Conservation (phyloP, 2,797 vertebrate genomes). For the Euphonia xanthogaster region DNA sequence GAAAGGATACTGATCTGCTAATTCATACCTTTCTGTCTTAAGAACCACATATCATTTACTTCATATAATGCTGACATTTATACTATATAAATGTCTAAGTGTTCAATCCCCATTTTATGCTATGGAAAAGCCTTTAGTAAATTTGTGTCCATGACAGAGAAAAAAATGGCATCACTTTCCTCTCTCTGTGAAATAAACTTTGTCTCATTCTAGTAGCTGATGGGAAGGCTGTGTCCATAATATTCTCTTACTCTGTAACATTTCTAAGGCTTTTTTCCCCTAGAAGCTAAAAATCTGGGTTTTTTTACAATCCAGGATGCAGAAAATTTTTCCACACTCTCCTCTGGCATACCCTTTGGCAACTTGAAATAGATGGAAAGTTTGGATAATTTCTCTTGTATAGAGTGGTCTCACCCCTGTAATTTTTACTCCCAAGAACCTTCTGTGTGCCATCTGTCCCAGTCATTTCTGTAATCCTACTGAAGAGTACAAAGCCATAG, state of each 20-base stretch:
- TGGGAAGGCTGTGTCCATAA: background rate
- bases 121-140: background rate
- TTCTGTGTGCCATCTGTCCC: background rate
- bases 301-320: background rate
- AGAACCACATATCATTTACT: background rate
- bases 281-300: background rate
- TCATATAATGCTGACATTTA: background rate
- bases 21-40: background rate
- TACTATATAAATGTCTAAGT: background rate
- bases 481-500: background rate
- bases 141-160: background rate
- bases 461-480: background rate
- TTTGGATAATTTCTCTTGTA: background rate
- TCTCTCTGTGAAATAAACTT: background rate
- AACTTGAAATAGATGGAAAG: background rate
- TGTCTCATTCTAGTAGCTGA: background rate
- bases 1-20: background rate
- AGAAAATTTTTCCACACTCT: background rate
- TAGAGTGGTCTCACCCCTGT: background rate
- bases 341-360: background rate
- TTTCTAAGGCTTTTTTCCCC: background rate
- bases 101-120: background rate
- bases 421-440: background rate
- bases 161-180: background rate
- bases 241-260: background rate